Percentiles rank a stretch among this genome's conserved stretches.
phyloP scores from a whole-genome alignment of 2,888 invertebrate species.

The Diplolepis rosae region DNA sequence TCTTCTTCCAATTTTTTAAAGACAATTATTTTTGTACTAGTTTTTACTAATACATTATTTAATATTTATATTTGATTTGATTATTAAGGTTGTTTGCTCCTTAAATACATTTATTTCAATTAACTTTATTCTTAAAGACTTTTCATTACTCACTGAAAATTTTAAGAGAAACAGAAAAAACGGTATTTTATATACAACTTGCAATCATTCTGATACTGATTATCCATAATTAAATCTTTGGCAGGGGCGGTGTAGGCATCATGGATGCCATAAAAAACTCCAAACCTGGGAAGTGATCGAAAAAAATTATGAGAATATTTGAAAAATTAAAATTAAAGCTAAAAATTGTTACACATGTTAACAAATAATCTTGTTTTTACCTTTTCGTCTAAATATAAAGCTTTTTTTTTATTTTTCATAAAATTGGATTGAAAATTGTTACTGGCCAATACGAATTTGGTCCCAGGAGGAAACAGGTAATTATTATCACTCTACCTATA shows the following conservation, averaged over 20 bases:
- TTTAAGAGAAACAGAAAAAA: not conserved
- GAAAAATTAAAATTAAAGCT: not conserved
- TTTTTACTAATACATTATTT: not conserved
- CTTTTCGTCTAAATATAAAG: not conserved
- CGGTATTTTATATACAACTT: not conserved
- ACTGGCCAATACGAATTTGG: not conserved
- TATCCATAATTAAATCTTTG: not conserved
- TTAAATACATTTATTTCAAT: too few relatives aligned
- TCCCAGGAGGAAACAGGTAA: slow-evolving; percentile 7
- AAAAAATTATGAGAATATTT: not conserved
- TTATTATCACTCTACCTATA: not conserved
- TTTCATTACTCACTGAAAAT: not conserved
- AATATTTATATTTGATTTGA: not conserved
- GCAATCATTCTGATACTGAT: not conserved
- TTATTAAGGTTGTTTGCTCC: too few relatives aligned
- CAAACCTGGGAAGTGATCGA: too few relatives aligned
- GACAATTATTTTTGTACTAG: slow-evolving; percentile 18
- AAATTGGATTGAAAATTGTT: not conserved
- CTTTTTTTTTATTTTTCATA: not conserved
- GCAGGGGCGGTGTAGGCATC: too few relatives aligned
- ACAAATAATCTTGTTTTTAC: not conserved
- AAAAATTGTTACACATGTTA: not conserved
- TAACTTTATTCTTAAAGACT: too few relatives aligned
- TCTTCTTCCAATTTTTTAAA: not conserved
- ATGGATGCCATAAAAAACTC: too few relatives aligned